Evolutionary conservation across 1,140 invertebrate species (phyloP).

Genomic region (Arctopsyche grandis): DNA sequence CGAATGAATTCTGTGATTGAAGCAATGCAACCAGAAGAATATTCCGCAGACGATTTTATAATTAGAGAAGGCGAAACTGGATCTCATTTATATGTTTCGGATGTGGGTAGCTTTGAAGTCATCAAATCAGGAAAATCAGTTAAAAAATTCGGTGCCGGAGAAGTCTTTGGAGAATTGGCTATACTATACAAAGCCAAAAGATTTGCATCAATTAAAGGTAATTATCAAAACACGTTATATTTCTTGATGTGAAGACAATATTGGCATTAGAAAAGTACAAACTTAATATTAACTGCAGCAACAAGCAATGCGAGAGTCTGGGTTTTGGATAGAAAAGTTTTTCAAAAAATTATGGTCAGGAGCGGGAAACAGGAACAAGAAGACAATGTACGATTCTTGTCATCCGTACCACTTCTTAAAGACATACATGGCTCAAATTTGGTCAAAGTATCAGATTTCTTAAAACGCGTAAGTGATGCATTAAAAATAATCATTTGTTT

Average conservation of each 20-base stretch:
- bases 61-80: constrained; percentile 89
- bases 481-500: not conserved
- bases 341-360: constrained; percentile 89
- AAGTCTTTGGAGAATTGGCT: constrained; percentile 93
- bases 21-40: constrained; percentile 88
- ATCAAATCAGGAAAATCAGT: constrained; percentile 82
- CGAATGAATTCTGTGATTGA: constrained; percentile 88
- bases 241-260: no score
- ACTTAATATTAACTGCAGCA: constrained; percentile 66
- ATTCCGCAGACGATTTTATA: constrained; percentile 78
- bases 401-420: constrained; percentile 84
- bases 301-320: constrained; percentile 85
- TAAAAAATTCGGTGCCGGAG: constrained; percentile 82
- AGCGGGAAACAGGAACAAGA: constrained; percentile 82
- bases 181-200: constrained; percentile 93
- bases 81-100: constrained; percentile 83
- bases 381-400: constrained; percentile 85
- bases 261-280: not conserved
- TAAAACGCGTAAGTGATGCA: constrained; percentile 78
- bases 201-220: constrained; percentile 85
- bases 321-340: constrained; percentile 86
- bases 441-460: constrained; percentile 87
- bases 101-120: constrained; percentile 87
- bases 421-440: constrained; percentile 84
- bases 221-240: constrained; percentile 48